Base-by-base conservation (phyloP, 2,888 invertebrate genomes). In the Heterodera filipjevi region DNA sequence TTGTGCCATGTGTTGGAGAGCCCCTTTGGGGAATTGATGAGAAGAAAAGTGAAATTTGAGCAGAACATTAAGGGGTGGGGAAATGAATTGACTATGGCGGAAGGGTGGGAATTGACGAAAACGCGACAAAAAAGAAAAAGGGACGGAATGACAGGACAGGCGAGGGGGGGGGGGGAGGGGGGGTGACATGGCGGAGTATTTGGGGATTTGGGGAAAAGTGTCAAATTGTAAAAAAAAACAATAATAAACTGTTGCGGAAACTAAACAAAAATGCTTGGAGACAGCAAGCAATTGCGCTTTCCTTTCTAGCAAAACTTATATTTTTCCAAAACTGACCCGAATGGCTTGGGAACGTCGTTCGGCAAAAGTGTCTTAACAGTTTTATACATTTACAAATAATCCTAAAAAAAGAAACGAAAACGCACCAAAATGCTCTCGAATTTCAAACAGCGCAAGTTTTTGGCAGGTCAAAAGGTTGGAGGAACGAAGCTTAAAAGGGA, bases 281-380 rank as follows among this genome's bases (percentile, higher is more conserved):
- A 46, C 30, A 35, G n/a, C n/a, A n/a, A n/a, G n/a, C n/a, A n/a
- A n/a, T n/a, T n/a, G n/a, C n/a, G n/a, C n/a, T n/a, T n/a, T n/a
- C n/a, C n/a, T n/a, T n/a, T n/a, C n/a, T n/a, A n/a, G n/a, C n/a
- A n/a, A n/a, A n/a, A n/a, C n/a, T n/a, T n/a, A n/a, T n/a, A 5
- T n/a, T 12, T 12, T 68, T 14, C 30, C 16, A 12, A 39, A 30
- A 44, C 71, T 5, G 77, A 91, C 91, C 89, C 91, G 90, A 81
- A 91, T 89, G 46, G 94, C 94, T 87, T 95, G 95, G 89, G 96
- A 95, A 86, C 94, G 93, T 80, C 95, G 93, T 90, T 96, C 95
- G 85, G 95, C 93, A 90, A 95, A 96, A 0, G 96, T 96, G 90
- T 97, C 66, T 44, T 46, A 46, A 72, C 33, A 46, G 3, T 44